Evolutionary conservation across 2,797 vertebrate species (phyloP), one percentile per base, ranked within the genome.

Genomic region (Takifugu ocellatus): DNA sequence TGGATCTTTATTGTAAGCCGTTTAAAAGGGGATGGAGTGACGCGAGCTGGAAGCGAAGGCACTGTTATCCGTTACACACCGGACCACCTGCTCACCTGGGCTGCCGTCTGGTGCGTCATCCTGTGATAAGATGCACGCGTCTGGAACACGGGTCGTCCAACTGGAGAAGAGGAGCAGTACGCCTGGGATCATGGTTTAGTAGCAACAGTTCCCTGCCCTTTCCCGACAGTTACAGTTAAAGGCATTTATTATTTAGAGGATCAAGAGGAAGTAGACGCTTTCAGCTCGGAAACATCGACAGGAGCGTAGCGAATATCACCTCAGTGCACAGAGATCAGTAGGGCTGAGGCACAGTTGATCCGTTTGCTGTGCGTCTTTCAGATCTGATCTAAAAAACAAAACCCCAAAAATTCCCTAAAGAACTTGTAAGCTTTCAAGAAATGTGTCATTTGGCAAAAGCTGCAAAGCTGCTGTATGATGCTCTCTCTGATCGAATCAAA

Each of bases 201-300:
- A 72, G 74, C 64, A 68, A 62, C 58, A 61, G 59, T 77, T 74
- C 70, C 58, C 48, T 29, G 11, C 48, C 65, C 78, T 83, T 75
- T 70, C 67, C 2, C 78, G 62, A 75, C 70, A 78, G 68, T 68
- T 59, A 68, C 64, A 70, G 73, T 78, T 78, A 87, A 78, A 80
- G 70, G 59, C 80, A 90, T 91, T 81, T 82, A 90, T 90, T 88
- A 91, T 92, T 90, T 81, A 90, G 70, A 77, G 78, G 72, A 81
- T 78, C 66, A 72, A 62, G 65, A 85, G 78, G 83, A 67, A 51
- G 70, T 70, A 60, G 70, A 55, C 62, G 70, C 66, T 76, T 71
- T 66, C 59, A 74, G 71, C 79, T 78, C 59, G 58, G 66, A 64
- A 56, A 59, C 50, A 42, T 56, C 54, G 70, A 68, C 62, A 47